Base-by-base conservation (phyloP, 2,797 vertebrate species). In the Tenualosa ilisha region DNA sequence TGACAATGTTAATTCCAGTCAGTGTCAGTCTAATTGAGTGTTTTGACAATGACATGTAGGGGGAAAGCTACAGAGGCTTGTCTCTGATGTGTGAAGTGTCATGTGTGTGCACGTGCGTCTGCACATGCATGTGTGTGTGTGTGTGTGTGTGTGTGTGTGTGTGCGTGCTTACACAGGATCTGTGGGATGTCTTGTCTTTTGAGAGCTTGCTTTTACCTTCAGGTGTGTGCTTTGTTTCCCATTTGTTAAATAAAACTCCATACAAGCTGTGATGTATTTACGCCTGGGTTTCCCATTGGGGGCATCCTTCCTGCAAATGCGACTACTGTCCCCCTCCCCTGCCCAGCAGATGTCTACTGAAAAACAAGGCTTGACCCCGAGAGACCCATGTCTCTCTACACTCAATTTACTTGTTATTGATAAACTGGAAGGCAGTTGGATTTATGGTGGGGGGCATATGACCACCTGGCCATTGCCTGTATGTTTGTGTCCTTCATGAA, bases 361-460 rank as follows among this genome's bases (percentile, higher is more conserved):
- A 93, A 95, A 95, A 94, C 93, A 61, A 85, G 89, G 51, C 11
- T 9, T 83, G 93, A 95, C 93, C 94, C 93, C 91, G 84, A 84
- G 93, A 94, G 94, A 95, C 94, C 91, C 85, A 91, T 85, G 90
- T 93, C 91, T 91, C 92, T 93, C 89, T 79, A 84, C 53, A 85
- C 90, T 93, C 91, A 94, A 95, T 95, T 94, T 93, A 94, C 94
- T 95, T 95, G 96, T 95, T 96, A 96, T 95, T 96, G 94, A 96
- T 96, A 93, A 95, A 93, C 89, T 92, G 91, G 92, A 92, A 90
- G 93, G 91, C 94, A 93, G 94, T 93, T 93, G 96, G 94, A 95
- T 95, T 93, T 93, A 95, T 94, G 94, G 90, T 3, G 53, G 15
- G 53, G 89, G 26, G 89, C 88, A 92, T 93, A 94, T 93, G 94